Evolutionary conservation across 2,113 vertebrate species (phyloP).

Genomic region (Paramisgurnus dabryanus): DNA sequence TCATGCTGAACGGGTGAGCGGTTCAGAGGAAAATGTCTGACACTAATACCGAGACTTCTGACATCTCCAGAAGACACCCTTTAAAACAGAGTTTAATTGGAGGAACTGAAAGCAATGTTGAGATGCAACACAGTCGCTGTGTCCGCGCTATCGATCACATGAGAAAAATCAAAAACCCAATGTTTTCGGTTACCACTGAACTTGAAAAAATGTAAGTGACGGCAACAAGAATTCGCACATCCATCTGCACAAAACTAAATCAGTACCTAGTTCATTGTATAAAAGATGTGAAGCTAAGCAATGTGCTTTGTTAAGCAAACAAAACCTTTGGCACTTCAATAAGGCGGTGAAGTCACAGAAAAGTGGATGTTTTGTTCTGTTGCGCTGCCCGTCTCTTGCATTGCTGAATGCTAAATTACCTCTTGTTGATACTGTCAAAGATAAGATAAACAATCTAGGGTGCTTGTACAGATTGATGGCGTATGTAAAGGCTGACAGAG

Average conservation of each 20-base stretch:
- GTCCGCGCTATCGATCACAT: neutral
- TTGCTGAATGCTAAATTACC: slow-evolving; percentile 11
- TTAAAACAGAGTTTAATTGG: slow-evolving; percentile 11
- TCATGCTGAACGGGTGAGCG: neutral
- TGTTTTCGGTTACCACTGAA: neutral
- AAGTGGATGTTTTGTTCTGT: neutral
- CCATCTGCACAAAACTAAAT: slow-evolving; percentile 16
- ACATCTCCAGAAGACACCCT: neutral
- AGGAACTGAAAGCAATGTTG: slow-evolving; percentile 11
- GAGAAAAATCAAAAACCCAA: neutral
- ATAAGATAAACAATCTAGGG: neutral
- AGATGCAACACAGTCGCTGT: slow-evolving; percentile 4
- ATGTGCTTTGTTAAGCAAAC: slow-evolving; percentile 27
- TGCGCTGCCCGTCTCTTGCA: neutral
- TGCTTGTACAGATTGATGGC: neutral
- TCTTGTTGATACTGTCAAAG: slow-evolving; percentile 5
- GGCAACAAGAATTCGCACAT: slow-evolving; percentile 7
- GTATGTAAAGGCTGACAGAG: slow-evolving; percentile 28
- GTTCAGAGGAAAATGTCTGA: neutral
- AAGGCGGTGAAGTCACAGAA: neutral
- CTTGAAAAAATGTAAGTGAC: slow-evolving; percentile 23
- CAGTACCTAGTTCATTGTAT: slow-evolving; percentile 20
- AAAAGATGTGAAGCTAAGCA: slow-evolving; percentile 31
- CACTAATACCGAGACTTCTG: neutral
- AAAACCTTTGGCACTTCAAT: slow-evolving; percentile 28